Conservation (phyloP, 1,140 invertebrate genomes). For the Cydia amplana region DNA sequence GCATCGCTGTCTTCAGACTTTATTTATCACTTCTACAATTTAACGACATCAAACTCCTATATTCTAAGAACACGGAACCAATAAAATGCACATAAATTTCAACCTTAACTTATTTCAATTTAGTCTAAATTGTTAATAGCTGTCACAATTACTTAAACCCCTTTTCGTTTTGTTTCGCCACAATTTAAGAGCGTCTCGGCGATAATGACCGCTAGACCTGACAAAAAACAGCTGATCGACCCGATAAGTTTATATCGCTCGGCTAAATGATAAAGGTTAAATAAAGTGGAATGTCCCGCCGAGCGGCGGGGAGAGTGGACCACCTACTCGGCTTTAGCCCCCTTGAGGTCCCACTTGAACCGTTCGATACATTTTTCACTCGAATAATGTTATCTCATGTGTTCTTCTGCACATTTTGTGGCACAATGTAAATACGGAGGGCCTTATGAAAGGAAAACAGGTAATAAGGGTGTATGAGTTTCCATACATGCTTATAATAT, state of each 20-base stretch:
- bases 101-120: neutral
- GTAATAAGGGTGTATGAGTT: conserved; percentile 11
- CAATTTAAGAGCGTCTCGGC: conserved; percentile 18
- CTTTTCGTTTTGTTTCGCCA: neutral
- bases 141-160: neutral
- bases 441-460: conserved; percentile 11
- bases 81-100: neutral
- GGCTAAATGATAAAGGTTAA: conserved; percentile 20
- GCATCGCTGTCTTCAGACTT: conserved; percentile 24
- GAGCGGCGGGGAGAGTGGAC: neutral
- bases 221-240: conserved; percentile 23
- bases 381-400: conserved; percentile 62
- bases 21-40: conserved; percentile 23
- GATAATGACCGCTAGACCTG: conserved; percentile 28
- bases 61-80: neutral
- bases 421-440: conserved; percentile 18
- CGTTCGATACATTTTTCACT: conserved; percentile 64
- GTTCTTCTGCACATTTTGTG: conserved; percentile 33
- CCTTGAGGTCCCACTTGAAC: conserved; percentile 57
- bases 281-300: conserved; percentile 14
- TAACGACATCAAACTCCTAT: neutral
- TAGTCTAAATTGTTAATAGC: neutral
- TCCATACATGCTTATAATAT: neutral
- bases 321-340: conserved; percentile 50
- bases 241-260: conserved; percentile 23